A percentile compares a stretch with the other conserved stretches of the same genome.
Evolutionary conservation across 2,888 invertebrate genomes (phyloP).

Genomic region (Caenorhabditis becei): DNA sequence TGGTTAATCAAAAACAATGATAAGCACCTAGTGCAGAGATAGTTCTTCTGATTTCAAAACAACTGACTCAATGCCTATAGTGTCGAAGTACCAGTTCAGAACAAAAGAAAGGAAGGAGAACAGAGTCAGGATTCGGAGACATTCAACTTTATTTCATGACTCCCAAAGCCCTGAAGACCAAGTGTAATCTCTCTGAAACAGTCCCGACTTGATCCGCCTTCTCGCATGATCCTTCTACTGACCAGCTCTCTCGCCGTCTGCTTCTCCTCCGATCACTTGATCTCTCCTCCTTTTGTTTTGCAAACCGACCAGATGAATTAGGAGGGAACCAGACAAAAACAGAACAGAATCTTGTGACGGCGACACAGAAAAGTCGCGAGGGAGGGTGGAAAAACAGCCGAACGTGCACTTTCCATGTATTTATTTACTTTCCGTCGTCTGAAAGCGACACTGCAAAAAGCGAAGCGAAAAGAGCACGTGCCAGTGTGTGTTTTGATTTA

Average conservation of each 20-base stretch:
- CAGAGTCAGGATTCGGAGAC: no score
- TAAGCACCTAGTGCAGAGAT: not conserved
- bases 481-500: conserved; percentile 28
- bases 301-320: conserved; percentile 10
- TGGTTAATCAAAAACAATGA: not conserved
- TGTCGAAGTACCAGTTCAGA: no score
- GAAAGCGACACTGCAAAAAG: conserved; percentile 39
- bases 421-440: conserved; percentile 33
- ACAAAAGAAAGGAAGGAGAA: no score
- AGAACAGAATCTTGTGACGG: conserved; percentile 31
- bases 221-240: conserved; percentile 26
- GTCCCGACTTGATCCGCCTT: not conserved
- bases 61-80: no score
- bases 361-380: conserved; percentile 4
- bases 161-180: no score
- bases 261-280: conserved; percentile 30
- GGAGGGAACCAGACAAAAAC: conserved; percentile 11
- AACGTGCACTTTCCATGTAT: conserved; percentile 39
- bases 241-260: conserved; percentile 15
- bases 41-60: not conserved
- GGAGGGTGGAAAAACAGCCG: conserved; percentile 32
- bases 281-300: conserved; percentile 34
- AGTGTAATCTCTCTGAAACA: conserved; percentile 23
- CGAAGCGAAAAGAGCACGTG: conserved; percentile 28
- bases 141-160: no score